Conservation (phyloP, 2,888 invertebrate species). For the Acronicta leporina region DNA sequence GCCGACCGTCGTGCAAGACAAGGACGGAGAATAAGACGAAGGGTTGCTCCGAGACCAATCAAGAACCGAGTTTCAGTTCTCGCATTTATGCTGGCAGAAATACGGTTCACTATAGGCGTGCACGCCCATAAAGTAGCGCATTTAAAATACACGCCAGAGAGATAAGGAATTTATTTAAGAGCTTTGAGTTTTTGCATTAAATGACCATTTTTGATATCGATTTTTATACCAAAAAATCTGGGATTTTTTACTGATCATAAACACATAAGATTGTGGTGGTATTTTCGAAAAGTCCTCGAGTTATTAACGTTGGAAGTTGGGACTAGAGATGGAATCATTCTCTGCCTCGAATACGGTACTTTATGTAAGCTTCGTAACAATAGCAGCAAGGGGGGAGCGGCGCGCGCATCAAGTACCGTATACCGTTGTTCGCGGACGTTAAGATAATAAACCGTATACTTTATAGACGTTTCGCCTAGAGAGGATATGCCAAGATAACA, state of each 20-base stretch:
- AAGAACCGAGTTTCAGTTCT: slow-evolving; percentile 78
- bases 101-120: slow-evolving; percentile 79
- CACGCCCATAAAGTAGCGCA: slow-evolving; percentile 85
- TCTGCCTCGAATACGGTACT: slow-evolving; percentile 75
- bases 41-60: slow-evolving; percentile 88
- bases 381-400: slow-evolving; percentile 88
- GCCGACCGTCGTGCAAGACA: slow-evolving; percentile 88
- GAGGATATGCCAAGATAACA: slow-evolving; percentile 90
- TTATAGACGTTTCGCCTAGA: slow-evolving; percentile 87
- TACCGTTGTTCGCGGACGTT: slow-evolving; percentile 72
- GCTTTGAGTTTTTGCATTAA: slow-evolving; percentile 52
- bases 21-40: slow-evolving; percentile 89
- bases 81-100: slow-evolving; percentile 66
- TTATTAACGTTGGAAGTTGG: slow-evolving; percentile 70
- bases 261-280: slow-evolving; percentile 54
- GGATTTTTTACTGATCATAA: slow-evolving; percentile 71
- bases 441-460: slow-evolving; percentile 82
- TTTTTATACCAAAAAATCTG: slow-evolving; percentile 76
- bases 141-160: slow-evolving; percentile 88
- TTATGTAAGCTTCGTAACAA: slow-evolving; percentile 87
- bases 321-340: slow-evolving; percentile 85
- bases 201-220: slow-evolving; percentile 19
- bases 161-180: slow-evolving; percentile 87
- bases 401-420: slow-evolving; percentile 82
- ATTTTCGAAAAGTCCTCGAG: slow-evolving; percentile 42